Base-by-base conservation (phyloP, 1,140 invertebrate genomes). In the Hyles vespertilio region DNA sequence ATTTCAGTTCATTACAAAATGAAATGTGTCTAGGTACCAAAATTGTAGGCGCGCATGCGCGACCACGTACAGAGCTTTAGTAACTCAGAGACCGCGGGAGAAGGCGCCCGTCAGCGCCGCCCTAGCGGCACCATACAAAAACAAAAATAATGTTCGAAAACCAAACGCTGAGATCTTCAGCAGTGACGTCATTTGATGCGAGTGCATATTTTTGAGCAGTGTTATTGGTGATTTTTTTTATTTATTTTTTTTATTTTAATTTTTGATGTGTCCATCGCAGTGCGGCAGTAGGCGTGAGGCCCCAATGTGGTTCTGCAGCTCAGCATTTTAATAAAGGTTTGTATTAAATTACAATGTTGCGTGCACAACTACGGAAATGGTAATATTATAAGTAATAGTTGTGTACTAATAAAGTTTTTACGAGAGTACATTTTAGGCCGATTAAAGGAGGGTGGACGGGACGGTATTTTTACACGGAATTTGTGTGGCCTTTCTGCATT, bases 261-360 rank as follows among this genome's bases (percentile, higher is more conserved):
- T 75, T 81, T 84, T 76, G 69, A 72, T 68, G 58, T 59, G 50
- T 22, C 33, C 53, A 69, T 52, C 56, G 65, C 65, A 70, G 79
- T 81, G 69, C 71, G 61, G 55, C 62, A 59, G 51, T 51, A 12
- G 50, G 50, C 50, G 50, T 33, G 36, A 44, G 40, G 36, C 12
- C n/a, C 52, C 33, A 54, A 54, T 32, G 52, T 6, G 50, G 50
- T 33, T 55, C 46, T 32, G 36, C 51, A 51, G 54, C 32, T 56
- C 40, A 46, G 43, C 63, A 56, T 74, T 74, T 64, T 70, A 59
- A 79, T 69, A 74, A 66, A 86, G 83, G 81, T 86, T 79, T 49
- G 79, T 85, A 82, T 81, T 77, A 72, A 83, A 87, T 83, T 79
- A 78, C 74, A 72, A 65, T 65, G 69, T 87, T 76, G 84, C 84